Base-by-base conservation (phyloP, 2,888 invertebrate genomes). In the Cheilosia variabilis region DNA sequence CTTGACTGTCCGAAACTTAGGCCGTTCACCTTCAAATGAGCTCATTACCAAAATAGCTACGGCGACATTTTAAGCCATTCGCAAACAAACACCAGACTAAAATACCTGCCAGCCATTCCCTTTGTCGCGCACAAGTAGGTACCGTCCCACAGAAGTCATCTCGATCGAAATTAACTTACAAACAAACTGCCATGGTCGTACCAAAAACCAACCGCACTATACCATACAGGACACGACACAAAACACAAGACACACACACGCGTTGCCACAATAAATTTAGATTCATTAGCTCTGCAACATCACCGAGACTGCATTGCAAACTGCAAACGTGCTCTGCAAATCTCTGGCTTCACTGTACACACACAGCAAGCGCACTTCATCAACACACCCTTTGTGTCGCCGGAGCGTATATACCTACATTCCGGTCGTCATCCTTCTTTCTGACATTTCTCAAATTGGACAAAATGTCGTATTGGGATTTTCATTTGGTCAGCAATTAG, bases 401-500 rank as follows among this genome's bases (percentile, higher is more conserved):
- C 43, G 9, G 7, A 22, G 9, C 41, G 13, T 13, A 41, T 13
- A 41, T n/a, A n/a, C 15, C 24, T 13, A 19, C 10, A n/a, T 5
- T 27, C 41, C 60, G 37, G 37, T 24, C 63, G 37, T 63, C 73
- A 63, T 65, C 63, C 34, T 63, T 76, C 72, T 62, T 68, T 76
- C 71, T 86, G 86, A 81, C 81, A 77, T 86, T 81, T 86, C 86
- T 86, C 86, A 86, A 86, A 86, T 86, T 86, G 86, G 86, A 86
- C 86, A 86, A 86, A 86, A 86, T 86, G 86, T 86, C 86, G 81
- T 86, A 86, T 81, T 81, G 86, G 86, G 86, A 86, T 81, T 86
- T 86, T 86, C 86, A 86, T 86, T 81, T 86, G 86, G 86, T 86
- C 86, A 86, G 81, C 86, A 86, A 86, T 86, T 86, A 86, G 86